A percentile compares a stretch with the other conserved stretches of the same genome.
phyloP scores from a whole-genome alignment of 2,797 vertebrate genomes.

The Pogoniulus pusillus region DNA sequence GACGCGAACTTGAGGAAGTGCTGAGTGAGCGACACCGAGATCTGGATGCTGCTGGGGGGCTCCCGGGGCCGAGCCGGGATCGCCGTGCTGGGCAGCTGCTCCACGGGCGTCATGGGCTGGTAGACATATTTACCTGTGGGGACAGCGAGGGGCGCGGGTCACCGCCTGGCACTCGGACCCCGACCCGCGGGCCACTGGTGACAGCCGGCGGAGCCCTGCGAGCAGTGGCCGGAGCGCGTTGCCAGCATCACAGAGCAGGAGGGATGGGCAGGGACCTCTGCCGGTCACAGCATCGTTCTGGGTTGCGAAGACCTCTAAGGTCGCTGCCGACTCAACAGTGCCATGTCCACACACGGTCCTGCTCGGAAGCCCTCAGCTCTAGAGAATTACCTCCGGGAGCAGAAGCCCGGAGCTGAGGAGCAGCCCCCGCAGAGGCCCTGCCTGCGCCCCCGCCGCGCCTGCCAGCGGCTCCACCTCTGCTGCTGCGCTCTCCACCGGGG shows the following conservation, averaged over 20 bases:
- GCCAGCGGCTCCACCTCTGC: background rate
- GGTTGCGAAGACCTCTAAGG: too few species aligned
- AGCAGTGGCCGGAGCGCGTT: too few species aligned
- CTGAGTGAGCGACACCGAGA: slow-evolving; percentile 89
- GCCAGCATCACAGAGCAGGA: too few species aligned
- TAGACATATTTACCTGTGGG: slow-evolving; percentile 94
- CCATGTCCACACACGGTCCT: background rate
- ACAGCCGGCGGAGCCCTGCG: too few species aligned
- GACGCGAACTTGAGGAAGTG: slow-evolving; percentile 93
- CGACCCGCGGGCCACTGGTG: too few species aligned
- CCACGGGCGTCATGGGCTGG: slow-evolving; percentile 97
- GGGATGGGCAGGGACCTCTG: too few species aligned
- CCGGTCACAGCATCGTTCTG: too few species aligned
- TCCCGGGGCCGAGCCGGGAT: slow-evolving; percentile 84
- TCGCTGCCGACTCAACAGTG: too few species aligned
- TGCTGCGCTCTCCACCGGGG: too few species aligned
- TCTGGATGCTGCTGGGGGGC: slow-evolving; percentile 86
- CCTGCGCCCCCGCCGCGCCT: background rate
- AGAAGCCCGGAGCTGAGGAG: background rate
- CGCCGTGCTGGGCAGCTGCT: slow-evolving; percentile 91
- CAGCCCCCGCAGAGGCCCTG: background rate
- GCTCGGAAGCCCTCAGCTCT: background rate
- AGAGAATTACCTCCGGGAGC: background rate
- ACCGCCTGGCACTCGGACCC: too few species aligned
- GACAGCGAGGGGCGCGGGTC: background rate